A percentile compares a stretch with the other conserved stretches of the same genome.
Conservation (phyloP, 2,797 vertebrate species). For the Sebastes elongatus region DNA sequence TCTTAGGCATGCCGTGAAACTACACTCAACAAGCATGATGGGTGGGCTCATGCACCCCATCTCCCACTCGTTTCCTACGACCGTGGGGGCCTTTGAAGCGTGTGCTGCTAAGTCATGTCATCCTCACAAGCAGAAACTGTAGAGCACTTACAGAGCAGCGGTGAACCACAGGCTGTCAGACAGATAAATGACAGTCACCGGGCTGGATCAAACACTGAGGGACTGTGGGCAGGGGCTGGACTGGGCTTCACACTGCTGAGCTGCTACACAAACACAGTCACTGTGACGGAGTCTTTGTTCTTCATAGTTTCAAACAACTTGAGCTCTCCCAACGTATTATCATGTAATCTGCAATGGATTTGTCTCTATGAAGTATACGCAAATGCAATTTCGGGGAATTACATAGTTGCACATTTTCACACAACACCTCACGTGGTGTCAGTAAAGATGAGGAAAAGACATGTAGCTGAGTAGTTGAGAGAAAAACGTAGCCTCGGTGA, state of each 20-base stretch:
- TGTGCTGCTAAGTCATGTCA: background rate
- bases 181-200: conserved; percentile 9
- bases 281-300: background rate
- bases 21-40: background rate
- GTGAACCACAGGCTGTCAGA: conserved; percentile 24
- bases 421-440: background rate
- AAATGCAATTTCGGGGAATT: background rate
- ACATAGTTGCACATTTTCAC: background rate
- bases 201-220: conserved; percentile 9
- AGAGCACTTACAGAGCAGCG: background rate
- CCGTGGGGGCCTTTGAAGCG: conserved; percentile 1
- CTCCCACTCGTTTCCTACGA: background rate
- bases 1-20: background rate
- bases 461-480: background rate
- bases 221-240: background rate
- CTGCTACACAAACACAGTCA: background rate
- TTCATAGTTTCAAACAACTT: background rate
- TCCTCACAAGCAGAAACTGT: conserved; percentile 8
- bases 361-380: background rate
- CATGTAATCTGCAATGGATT: background rate
- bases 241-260: background rate
- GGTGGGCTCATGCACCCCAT: background rate
- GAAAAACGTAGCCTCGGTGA: background rate
- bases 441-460: background rate
- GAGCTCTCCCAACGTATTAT: background rate